Base-by-base conservation (phyloP, 2,888 invertebrate genomes). In the Dicycla oo region DNA sequence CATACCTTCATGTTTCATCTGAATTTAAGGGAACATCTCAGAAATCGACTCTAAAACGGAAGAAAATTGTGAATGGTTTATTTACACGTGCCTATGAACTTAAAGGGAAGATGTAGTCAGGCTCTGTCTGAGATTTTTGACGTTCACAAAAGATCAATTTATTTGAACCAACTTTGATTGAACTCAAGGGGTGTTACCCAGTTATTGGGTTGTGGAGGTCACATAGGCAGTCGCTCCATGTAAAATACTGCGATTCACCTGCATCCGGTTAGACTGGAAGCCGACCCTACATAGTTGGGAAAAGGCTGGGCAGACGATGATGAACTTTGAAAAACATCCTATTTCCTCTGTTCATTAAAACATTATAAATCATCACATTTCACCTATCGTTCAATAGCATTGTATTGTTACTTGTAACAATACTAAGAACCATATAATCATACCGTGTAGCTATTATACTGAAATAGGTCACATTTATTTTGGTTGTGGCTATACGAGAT, bases 391-490 rank as follows among this genome's bases (percentile, higher is more conserved):
- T 53, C 30, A 23, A 53, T 53, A 56, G 13, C 13, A 23, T 34
- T 34, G 43, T 23, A 30, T 56, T 58, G n/a, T 69, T 60, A 56
- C 34, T 60, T 66, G n/a, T 51, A 58, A 69, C 56, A 38, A 56
- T 51, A 78, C 57, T n/a, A 69, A 78, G 78, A 54, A 63, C 47
- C 45, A 30, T 62, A 8, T 15, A n/a, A n/a, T n/a, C 20, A 76
- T 69, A 75, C 40, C 38, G 58, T 62, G 40, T 34, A 26, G 49
- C 45, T 11, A n/a, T 67, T 57, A 6, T 66, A 66, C 45, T 57
- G 51, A 81, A 75, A 71, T 78, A 49, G 81, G 75, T 72, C 81
- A 70, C 54, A 57, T 66, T 69, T 68, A 62, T 74, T 72, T 63
- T 23, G 3, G 18, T 74, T 72, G 66, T 23, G 3, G 18, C 13